Base-by-base conservation (phyloP, 2,113 vertebrate species). In the Lagopus muta region DNA sequence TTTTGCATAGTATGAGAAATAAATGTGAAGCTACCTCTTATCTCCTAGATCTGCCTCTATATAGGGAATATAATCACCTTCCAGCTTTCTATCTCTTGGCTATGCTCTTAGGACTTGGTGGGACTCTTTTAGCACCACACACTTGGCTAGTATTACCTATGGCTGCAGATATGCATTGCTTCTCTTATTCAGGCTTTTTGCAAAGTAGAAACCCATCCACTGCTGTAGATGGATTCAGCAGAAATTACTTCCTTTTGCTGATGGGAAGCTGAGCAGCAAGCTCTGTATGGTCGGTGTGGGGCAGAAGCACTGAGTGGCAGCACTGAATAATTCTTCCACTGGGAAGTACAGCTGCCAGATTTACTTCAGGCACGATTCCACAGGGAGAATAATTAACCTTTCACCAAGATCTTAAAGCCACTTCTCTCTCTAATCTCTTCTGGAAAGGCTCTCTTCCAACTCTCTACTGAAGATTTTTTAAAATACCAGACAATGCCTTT, bases 351-450 rank as follows among this genome's bases (percentile, higher is more conserved):
- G 45, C 69, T 84, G 30, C 19, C 20, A 8, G 16, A n/a, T 69
- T 70, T 94, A 70, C 72, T 89, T 91, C 81, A 62, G n/a, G 32
- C 40, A 72, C 66, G 76, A 78, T 24, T 94, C 92, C 60, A 73
- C 36, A 28, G 77, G 82, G 11, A 60, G n/a, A 55, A 70, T 76
- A 80, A 89, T 87, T 92, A 91, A 85, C 58, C 71, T 95, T 94
- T 92, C 87, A 84, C 66, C 27, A 82, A 82, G n/a, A 95, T 82
- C 13, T 73, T 80, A 77, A 92, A 89, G 47, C 36, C 19, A 60
- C 30, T 85, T 66, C 60, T 82, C 62, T 79, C 27, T 79, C 45
- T 73, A 27, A 72, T 55, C 48, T 85, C 17, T 71, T 89, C 50
- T 47, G 42, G 32, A 4, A 48, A 82, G 32, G 42, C 16, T 55